Percentiles rank a stretch among this genome's conserved stretches.
These are phyloP conservation scores for Anadara kagoshimensis DNA, from an alignment of 1,140 invertebrate genomes.

Conservation along the genomic window DNA sequence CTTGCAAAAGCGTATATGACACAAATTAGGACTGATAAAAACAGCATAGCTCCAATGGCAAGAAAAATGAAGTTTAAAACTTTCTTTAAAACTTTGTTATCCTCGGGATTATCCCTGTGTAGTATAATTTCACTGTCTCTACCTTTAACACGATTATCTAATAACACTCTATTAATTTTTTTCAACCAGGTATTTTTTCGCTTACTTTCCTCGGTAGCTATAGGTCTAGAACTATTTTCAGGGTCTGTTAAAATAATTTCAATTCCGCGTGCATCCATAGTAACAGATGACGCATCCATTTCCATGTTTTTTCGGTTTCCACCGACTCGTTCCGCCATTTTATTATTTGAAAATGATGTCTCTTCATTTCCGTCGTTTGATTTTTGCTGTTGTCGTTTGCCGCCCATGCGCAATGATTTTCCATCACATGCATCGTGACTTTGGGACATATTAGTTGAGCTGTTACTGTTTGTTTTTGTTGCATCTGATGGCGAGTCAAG, in stretches of 20 bases:
- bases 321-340: neutral
- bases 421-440: neutral
- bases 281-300: slow-evolving; percentile 41
- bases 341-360: slow-evolving; percentile 27
- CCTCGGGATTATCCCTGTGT: slow-evolving; percentile 28
- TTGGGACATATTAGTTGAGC: neutral
- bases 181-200: slow-evolving; percentile 30
- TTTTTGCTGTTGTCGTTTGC: neutral
- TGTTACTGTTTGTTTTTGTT: slow-evolving; percentile 27
- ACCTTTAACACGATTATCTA: slow-evolving; percentile 40
- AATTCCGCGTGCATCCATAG: slow-evolving; percentile 42
- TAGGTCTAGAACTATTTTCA: slow-evolving; percentile 37
- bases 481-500: slow-evolving; percentile 28
- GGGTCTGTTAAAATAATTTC: slow-evolving; percentile 43
- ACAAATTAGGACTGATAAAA: slow-evolving; percentile 34
- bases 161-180: slow-evolving; percentile 31
- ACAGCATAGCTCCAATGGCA: slow-evolving; percentile 34
- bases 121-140: slow-evolving; percentile 15
- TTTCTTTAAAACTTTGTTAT: slow-evolving; percentile 41
- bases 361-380: neutral
- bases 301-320: slow-evolving; percentile 30
- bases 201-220: slow-evolving; percentile 21
- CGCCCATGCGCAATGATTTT: slow-evolving; percentile 21
- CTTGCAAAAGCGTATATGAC: slow-evolving; percentile 41
- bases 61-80: slow-evolving; percentile 42